Evolutionary conservation across 2,113 vertebrate genomes (phyloP).

Genomic region (Centrocercus urophasianus): DNA sequence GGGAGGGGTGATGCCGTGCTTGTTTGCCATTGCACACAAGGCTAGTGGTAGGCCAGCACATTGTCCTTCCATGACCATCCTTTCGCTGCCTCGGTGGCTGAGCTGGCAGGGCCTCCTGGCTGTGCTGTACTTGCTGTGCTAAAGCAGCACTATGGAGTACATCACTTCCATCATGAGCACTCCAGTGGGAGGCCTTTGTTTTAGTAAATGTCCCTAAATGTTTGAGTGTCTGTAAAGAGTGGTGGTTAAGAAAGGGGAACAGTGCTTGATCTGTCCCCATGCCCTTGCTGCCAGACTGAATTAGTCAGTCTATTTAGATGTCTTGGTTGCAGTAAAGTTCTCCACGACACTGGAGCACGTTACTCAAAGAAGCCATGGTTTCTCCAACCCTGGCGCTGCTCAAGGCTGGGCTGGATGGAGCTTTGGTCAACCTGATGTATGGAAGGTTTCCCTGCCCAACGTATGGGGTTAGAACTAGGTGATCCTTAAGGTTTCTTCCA

Average conservation of each 20-base stretch:
- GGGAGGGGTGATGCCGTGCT: background rate
- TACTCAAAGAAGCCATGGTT: background rate
- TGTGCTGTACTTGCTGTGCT: background rate
- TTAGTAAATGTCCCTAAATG: background rate
- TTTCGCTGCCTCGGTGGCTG: background rate
- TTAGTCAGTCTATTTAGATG: background rate
- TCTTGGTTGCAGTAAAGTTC: background rate
- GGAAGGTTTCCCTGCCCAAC: background rate
- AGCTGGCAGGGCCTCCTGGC: background rate
- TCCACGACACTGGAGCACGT: background rate
- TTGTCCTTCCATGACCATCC: background rate
- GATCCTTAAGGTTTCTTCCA: background rate
- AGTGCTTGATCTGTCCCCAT: background rate
- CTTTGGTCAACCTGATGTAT: background rate
- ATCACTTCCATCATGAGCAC: background rate
- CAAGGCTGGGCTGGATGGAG: background rate
- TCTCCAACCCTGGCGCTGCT: background rate
- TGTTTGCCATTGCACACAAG: fast-evolving
- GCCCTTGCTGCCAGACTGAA: background rate
- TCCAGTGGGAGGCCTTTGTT: background rate
- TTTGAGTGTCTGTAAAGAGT: background rate
- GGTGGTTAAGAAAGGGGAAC: background rate
- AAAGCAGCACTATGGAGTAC: fast-evolving
- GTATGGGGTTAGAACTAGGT: background rate
- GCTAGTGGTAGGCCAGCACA: background rate